Evolutionary conservation across 2,113 vertebrate species (phyloP).

Genomic region (Marmota monax): DNA sequence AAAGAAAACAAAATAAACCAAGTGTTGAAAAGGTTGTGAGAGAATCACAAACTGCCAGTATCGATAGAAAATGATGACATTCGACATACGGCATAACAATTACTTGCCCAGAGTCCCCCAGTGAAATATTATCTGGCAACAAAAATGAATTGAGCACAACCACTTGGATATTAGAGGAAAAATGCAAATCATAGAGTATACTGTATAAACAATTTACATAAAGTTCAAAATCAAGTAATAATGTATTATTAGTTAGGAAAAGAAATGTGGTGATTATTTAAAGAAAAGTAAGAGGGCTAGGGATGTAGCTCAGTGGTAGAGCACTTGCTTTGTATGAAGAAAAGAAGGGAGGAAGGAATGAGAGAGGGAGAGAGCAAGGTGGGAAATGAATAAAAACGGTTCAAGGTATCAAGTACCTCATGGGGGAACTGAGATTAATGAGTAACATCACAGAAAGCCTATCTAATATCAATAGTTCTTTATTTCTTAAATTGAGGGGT

Average conservation of each 20-base stretch:
- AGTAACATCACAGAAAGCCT: background rate
- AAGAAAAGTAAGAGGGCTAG: background rate
- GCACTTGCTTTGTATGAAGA: background rate
- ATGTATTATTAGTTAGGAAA: conserved; percentile 7
- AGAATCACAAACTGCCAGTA: background rate
- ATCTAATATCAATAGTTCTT: background rate
- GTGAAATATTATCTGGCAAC: background rate
- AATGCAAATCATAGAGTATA: background rate
- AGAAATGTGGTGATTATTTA: background rate
- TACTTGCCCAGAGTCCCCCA: background rate
- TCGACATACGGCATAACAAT: background rate
- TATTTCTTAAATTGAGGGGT: background rate
- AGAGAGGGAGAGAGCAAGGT: background rate
- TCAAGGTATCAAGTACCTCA: background rate
- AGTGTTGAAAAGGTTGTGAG: background rate
- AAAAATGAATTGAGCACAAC: background rate
- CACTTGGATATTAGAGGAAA: background rate
- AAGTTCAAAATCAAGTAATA: conserved; percentile 50
- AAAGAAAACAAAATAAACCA: background rate
- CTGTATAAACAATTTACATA: background rate
- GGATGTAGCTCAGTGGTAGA: background rate
- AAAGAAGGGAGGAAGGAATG: background rate
- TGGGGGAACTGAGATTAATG: background rate
- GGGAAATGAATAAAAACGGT: background rate
- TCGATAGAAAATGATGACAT: background rate